Evolutionary conservation across 1,140 invertebrate species (phyloP).

Genomic region (Belonocnema kinseyi): DNA sequence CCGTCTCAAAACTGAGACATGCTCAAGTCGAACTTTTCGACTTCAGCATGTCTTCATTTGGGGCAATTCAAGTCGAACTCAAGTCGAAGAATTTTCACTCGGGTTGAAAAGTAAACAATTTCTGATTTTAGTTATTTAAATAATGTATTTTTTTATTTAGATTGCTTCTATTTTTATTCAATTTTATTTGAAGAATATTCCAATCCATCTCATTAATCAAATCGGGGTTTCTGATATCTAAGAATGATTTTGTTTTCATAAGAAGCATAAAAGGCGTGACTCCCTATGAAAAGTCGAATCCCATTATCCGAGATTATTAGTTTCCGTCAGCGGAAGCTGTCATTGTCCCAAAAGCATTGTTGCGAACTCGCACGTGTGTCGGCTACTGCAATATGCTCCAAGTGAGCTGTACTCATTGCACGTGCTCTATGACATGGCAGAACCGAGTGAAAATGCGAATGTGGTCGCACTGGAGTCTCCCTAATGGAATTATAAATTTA

Average conservation of each 20-base stretch:
- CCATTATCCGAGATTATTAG: slow-evolving; percentile 2
- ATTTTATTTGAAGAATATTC: too few species aligned
- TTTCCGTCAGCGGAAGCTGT: slow-evolving; percentile 8
- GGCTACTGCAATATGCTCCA: not conserved
- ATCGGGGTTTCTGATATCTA: not conserved
- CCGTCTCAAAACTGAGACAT: too few species aligned
- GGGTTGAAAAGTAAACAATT: too few species aligned
- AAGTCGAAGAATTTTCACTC: too few species aligned
- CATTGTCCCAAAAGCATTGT: slow-evolving; percentile 15
- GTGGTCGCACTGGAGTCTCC: slow-evolving; percentile 57
- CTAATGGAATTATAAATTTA: slow-evolving; percentile 73
- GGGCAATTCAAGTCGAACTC: too few species aligned
- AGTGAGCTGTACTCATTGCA: slow-evolving; percentile 28
- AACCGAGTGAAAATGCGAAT: slow-evolving; percentile 58
- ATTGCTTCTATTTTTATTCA: too few species aligned
- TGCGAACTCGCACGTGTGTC: slow-evolving; percentile 35
- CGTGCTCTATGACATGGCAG: slow-evolving; percentile 52
- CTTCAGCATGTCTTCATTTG: too few species aligned
- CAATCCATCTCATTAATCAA: not conserved
- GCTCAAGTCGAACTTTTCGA: too few species aligned
- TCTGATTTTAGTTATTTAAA: too few species aligned
- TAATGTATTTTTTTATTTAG: too few species aligned
- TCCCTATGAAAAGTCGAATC: not conserved
- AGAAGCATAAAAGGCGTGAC: not conserved
- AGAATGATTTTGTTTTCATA: not conserved